phyloP scores from a whole-genome alignment of 2,888 invertebrate genomes.

The Calameuta idolon region DNA sequence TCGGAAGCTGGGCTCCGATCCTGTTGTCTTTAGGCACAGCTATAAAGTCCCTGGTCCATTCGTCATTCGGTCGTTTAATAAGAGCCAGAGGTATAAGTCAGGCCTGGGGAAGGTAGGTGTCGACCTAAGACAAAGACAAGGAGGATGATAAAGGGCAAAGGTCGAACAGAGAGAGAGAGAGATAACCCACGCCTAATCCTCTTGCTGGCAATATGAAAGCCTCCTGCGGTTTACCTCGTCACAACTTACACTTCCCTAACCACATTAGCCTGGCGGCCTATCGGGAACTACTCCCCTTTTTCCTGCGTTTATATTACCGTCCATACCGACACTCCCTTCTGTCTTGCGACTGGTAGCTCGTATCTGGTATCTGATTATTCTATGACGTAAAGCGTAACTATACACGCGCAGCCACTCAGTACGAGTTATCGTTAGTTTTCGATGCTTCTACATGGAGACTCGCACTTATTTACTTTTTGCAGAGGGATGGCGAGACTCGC shows the following conservation, averaged over 20 bases:
- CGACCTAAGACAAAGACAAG: slow-evolving; percentile 40
- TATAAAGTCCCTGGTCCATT: slow-evolving; percentile 38
- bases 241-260: slow-evolving; percentile 36
- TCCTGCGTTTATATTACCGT: slow-evolving; percentile 1
- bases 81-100: slow-evolving; percentile 51
- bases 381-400: not conserved
- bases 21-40: not conserved
- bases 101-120: slow-evolving; percentile 19
- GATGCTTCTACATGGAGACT: no score
- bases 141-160: slow-evolving; percentile 10
- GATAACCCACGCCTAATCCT: slow-evolving; percentile 46
- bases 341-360: not conserved
- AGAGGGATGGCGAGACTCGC: slow-evolving; percentile 66
- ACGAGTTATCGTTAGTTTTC: no score
- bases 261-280: slow-evolving; percentile 27
- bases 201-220: slow-evolving; percentile 49
- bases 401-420: not conserved
- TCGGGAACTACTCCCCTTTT: slow-evolving; percentile 9
- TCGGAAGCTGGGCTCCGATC: not conserved
- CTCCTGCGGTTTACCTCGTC: slow-evolving; percentile 47
- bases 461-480: slow-evolving; percentile 35
- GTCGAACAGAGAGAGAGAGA: slow-evolving; percentile 13
- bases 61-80: slow-evolving; percentile 60
- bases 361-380: not conserved
- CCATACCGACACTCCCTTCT: not conserved